Conservation (phyloP, 2,113 vertebrate genomes). For the Platichthys flesus region DNA sequence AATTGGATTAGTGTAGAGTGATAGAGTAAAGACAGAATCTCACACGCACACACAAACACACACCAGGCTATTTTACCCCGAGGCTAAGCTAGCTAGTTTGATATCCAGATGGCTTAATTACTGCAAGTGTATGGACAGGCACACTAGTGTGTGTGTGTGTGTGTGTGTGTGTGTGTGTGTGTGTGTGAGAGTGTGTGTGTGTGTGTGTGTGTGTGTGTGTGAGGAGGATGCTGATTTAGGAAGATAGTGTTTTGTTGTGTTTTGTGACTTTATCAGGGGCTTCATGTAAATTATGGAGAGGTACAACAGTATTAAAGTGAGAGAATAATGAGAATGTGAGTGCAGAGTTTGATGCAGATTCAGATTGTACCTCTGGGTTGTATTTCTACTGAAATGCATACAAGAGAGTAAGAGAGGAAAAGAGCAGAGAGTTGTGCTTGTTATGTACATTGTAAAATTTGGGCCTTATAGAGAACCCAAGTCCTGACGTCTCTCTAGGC, state of each 20-base stretch:
- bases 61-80: conserved; percentile 42
- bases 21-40: conserved; percentile 73
- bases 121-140: conserved; percentile 46
- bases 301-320: conserved; percentile 7
- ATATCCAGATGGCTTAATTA: conserved; percentile 76
- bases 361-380: conserved; percentile 3
- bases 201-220: conserved; percentile 21
- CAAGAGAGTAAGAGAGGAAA: background rate
- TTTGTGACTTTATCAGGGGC: background rate
- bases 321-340: conserved; percentile 16
- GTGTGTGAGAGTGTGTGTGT: conserved; percentile 18
- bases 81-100: conserved; percentile 65
- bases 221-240: no score
- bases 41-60: conserved; percentile 7
- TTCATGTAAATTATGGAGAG: conserved; percentile 25
- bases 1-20: conserved; percentile 77
- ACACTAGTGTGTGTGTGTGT: conserved; percentile 7
- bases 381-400: conserved; percentile 1
- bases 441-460: background rate
- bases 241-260: background rate
- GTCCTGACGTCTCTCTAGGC: background rate
- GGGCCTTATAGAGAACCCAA: background rate
- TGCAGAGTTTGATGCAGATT: conserved; percentile 12
- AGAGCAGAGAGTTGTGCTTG: background rate
- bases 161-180: conserved; percentile 16